phyloP scores from a whole-genome alignment of 2,113 vertebrate species.

The Ammodramus savannarum region DNA sequence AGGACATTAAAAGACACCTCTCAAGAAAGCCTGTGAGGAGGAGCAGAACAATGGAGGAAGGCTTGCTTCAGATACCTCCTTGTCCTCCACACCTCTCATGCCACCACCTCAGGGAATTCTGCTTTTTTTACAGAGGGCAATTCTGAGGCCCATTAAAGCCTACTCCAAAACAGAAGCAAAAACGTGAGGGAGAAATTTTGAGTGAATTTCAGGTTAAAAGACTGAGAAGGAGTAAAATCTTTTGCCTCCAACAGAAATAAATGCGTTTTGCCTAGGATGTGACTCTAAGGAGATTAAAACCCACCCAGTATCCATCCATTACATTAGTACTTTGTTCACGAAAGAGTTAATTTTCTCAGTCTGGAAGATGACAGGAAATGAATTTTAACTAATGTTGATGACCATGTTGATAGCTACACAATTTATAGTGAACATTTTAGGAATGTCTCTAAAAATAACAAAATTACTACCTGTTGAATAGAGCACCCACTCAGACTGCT shows the following conservation, averaged over 20 bases:
- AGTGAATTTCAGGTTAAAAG: neutral
- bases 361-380: neutral
- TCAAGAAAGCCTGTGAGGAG: conserved; percentile 6
- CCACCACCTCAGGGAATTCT: neutral
- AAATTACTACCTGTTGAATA: neutral
- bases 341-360: neutral
- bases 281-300: neutral
- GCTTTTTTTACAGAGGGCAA: neutral
- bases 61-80: neutral
- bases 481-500: neutral
- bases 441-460: neutral
- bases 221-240: neutral
- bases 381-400: neutral
- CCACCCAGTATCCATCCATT: neutral
- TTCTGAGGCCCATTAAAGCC: neutral
- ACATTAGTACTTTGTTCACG: neutral
- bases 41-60: neutral
- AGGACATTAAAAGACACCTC: neutral
- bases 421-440: neutral
- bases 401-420: neutral
- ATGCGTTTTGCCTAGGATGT: neutral
- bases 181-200: neutral
- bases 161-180: neutral
- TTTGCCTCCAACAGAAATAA: neutral
- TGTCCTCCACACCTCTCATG: neutral